These are phyloP conservation scores for Nothocercus julius DNA, from an alignment of 2,113 vertebrate species.

Conservation along the genomic window DNA sequence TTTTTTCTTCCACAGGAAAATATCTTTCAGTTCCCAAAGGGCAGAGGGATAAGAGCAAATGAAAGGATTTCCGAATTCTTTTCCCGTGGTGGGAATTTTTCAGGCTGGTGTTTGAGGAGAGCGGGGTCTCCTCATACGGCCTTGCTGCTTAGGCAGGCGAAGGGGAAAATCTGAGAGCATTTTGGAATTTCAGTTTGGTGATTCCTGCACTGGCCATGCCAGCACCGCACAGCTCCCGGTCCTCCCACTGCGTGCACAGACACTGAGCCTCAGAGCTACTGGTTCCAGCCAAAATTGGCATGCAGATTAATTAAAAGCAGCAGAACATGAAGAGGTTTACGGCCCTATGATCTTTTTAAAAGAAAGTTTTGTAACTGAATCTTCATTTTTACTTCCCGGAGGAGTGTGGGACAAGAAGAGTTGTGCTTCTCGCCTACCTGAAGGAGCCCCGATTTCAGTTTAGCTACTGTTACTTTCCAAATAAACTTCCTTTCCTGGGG, in stretches of 20 bases:
- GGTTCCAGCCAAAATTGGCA: not conserved
- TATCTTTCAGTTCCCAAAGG: constrained; percentile 13
- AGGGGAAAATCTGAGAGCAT: not conserved
- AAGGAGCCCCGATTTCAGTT: not conserved
- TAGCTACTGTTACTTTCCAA: not conserved
- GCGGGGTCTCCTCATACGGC: not conserved
- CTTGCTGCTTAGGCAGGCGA: not conserved
- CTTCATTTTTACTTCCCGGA: not conserved
- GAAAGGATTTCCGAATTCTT: constrained; percentile 15
- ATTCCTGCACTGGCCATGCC: not conserved
- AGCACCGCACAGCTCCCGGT: not conserved
- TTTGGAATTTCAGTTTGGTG: not conserved
- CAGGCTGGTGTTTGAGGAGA: not conserved
- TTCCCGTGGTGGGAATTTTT: not conserved
- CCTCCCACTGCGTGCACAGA: not conserved
- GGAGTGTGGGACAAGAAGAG: not conserved
- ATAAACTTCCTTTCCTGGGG: not conserved
- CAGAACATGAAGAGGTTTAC: not conserved
- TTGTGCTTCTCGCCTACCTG: not conserved
- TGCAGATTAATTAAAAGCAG: constrained; percentile 10
- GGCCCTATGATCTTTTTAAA: not conserved
- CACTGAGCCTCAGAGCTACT: not conserved
- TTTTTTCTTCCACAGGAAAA: not conserved
- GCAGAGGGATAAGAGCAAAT: constrained; percentile 2
- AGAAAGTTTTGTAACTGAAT: not conserved